phyloP scores from a whole-genome alignment of 2,888 invertebrate species.

The Tetropium fuscum region DNA sequence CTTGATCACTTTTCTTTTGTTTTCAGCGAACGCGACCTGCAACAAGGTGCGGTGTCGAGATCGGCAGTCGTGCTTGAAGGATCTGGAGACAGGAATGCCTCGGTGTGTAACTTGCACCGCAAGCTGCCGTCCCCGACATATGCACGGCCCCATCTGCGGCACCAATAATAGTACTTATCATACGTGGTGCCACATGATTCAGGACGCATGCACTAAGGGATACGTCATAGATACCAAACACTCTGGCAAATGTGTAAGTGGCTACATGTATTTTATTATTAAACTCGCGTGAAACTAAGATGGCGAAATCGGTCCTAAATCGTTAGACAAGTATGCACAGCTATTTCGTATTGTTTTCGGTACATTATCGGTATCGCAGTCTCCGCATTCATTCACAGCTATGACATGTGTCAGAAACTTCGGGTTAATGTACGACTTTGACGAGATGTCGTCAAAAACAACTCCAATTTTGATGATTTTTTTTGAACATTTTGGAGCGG shows the following conservation, averaged over 20 bases:
- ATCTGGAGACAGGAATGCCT: conserved; percentile 73
- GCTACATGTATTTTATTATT: conserved; percentile 4
- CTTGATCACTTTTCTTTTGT: conserved; percentile 32
- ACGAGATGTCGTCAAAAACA: too few species aligned
- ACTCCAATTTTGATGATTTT: too few species aligned
- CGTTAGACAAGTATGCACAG: too few species aligned
- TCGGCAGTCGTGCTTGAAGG: conserved; percentile 77
- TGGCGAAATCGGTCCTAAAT: not conserved
- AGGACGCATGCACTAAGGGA: conserved; percentile 80
- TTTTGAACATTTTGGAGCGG: too few species aligned
- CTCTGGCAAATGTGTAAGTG: conserved; percentile 71
- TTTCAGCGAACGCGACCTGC: conserved; percentile 76
- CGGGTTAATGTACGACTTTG: too few species aligned
- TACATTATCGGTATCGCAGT: too few species aligned
- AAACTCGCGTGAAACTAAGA: not conserved
- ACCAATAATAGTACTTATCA: conserved; percentile 80
- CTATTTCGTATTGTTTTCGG: too few species aligned
- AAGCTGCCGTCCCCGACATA: conserved; percentile 70
- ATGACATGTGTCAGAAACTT: too few species aligned
- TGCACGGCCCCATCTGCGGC: conserved; percentile 74
- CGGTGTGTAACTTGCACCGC: conserved; percentile 79
- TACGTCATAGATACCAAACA: conserved; percentile 78
- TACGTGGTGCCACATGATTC: conserved; percentile 84
- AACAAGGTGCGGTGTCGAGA: conserved; percentile 75
- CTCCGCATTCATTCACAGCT: too few species aligned